These are phyloP conservation scores for Prosapia bicincta DNA, from an alignment of 2,888 invertebrate genomes.

Conservation along the genomic window DNA sequence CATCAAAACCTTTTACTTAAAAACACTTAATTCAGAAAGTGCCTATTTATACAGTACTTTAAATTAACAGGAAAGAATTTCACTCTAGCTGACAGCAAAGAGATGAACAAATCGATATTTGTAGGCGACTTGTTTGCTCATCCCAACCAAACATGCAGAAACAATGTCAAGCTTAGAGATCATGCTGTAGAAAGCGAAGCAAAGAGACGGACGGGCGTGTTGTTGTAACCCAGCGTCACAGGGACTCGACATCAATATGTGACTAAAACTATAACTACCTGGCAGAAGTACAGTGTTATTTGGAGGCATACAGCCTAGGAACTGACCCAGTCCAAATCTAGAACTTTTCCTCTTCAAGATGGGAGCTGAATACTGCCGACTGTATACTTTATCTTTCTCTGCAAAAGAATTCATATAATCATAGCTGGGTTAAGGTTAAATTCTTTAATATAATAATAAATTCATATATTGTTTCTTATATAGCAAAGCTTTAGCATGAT, in stretches of 20 bases:
- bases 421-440: no score
- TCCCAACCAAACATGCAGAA: not conserved
- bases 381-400: slow-evolving; percentile 83
- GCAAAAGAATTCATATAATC: no score
- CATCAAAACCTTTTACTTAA: no score
- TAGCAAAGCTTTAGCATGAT: no score
- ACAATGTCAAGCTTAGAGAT: not conserved
- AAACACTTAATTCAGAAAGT: no score
- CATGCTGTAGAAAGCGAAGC: slow-evolving; percentile 2
- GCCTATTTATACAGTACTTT: no score
- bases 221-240: slow-evolving; percentile 11
- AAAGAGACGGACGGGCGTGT: not conserved
- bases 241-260: slow-evolving; percentile 19
- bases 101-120: not conserved
- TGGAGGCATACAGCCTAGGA: slow-evolving; percentile 58
- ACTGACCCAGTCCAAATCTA: slow-evolving; percentile 85
- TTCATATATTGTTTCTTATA: no score
- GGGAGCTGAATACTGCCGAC: slow-evolving; percentile 93
- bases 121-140: not conserved
- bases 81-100: not conserved
- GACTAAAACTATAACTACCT: slow-evolving; percentile 49
- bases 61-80: no score
- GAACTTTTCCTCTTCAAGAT: slow-evolving; percentile 90
- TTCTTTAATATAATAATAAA: no score
- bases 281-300: slow-evolving; percentile 54